phyloP scores from a whole-genome alignment of 2,113 vertebrate species.

The Dermatemys mawii region DNA sequence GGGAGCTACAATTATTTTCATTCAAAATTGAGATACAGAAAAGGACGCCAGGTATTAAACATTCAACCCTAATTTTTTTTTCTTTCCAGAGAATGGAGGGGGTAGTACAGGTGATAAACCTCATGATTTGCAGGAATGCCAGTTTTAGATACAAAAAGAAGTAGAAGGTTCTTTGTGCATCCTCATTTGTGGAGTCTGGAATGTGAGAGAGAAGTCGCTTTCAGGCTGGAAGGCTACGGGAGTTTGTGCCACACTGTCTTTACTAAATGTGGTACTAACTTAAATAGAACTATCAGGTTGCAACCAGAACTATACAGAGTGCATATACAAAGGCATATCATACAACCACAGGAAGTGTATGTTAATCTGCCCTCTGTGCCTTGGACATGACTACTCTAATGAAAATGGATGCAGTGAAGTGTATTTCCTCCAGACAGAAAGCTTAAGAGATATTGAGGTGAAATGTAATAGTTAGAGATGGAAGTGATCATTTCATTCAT shows the following conservation, averaged over 20 bases:
- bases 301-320: not conserved
- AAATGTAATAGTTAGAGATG: constrained; percentile 3
- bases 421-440: not conserved
- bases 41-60: not conserved
- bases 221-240: not conserved
- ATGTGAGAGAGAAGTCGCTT: not conserved
- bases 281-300: not conserved
- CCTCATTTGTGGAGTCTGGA: not conserved
- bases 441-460: constrained; percentile 5
- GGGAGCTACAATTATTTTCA: not conserved
- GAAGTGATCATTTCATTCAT: constrained; percentile 55
- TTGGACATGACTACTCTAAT: not conserved
- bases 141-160: not conserved
- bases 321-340: not conserved
- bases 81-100: not conserved
- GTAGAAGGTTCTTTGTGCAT: not conserved
- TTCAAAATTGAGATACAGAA: not conserved
- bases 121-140: not conserved
- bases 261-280: not conserved
- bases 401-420: not conserved
- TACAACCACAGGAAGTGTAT: not conserved
- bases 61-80: not conserved
- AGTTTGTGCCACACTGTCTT: not conserved
- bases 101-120: not conserved
- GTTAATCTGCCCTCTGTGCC: not conserved